Percentiles rank a stretch among this genome's conserved stretches.
These are phyloP conservation scores for Mesorhabditis sp. DNA, from an alignment of 2,888 invertebrate genomes.

Conservation along the genomic window DNA sequence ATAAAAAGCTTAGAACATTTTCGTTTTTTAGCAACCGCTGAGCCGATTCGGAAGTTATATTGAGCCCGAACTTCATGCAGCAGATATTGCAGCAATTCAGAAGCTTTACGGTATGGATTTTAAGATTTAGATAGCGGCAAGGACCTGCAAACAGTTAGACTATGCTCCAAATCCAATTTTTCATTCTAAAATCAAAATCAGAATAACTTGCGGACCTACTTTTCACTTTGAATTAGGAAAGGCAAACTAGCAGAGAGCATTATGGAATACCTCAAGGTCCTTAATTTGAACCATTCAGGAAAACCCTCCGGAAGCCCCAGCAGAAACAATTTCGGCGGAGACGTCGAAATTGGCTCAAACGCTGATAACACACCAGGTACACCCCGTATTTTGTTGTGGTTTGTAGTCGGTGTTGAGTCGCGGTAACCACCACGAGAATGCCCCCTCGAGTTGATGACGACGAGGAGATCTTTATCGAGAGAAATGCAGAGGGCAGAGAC, in stretches of 20 bases:
- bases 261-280: neutral
- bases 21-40: neutral
- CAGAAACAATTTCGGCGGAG: too few species aligned
- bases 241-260: too few species aligned
- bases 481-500: too few species aligned
- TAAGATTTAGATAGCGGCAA: neutral
- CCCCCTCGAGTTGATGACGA: too few species aligned
- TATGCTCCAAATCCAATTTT: neutral
- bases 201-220: neutral
- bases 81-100: neutral
- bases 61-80: neutral
- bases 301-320: neutral
- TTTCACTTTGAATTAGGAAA: too few species aligned
- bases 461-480: too few species aligned
- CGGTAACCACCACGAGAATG: too few species aligned
- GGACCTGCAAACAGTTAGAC: neutral
- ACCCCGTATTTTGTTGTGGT: too few species aligned
- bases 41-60: neutral
- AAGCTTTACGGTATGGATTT: slow-evolving; percentile 1
- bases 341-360: too few species aligned
- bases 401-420: too few species aligned
- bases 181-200: neutral
- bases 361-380: too few species aligned
- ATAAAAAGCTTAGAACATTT: neutral
- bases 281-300: neutral